phyloP scores from a whole-genome alignment of 2,888 invertebrate genomes.

The Hofmannophila pseudospretella region DNA sequence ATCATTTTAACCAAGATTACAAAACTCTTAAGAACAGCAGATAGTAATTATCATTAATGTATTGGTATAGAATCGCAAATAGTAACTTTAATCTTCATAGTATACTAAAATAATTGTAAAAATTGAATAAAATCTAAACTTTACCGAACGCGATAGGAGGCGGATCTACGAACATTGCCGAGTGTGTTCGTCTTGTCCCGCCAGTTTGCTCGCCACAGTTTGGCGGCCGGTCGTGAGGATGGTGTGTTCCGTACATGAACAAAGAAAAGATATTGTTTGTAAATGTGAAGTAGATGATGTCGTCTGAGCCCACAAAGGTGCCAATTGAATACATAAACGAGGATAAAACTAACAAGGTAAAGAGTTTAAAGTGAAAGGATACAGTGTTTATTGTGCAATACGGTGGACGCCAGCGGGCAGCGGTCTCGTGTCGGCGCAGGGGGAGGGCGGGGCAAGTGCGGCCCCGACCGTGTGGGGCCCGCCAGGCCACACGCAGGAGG shows the following conservation, averaged over 20 bases:
- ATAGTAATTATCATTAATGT: neutral
- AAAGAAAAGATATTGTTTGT: conserved; percentile 65
- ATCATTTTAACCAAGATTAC: conserved; percentile 10
- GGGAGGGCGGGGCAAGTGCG: conserved; percentile 77
- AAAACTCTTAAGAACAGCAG: neutral
- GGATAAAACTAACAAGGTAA: conserved; percentile 71
- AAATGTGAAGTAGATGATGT: conserved; percentile 72
- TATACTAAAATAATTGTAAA: conserved; percentile 1
- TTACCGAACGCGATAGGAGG: conserved; percentile 71
- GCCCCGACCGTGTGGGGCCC: conserved; percentile 79
- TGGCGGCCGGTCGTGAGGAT: conserved; percentile 76
- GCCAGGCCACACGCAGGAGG: conserved; percentile 77
- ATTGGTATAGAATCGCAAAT: neutral
- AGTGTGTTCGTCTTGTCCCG: conserved; percentile 41
- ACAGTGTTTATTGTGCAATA: conserved; percentile 70
- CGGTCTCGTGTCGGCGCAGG: conserved; percentile 72
- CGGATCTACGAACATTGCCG: conserved; percentile 72
- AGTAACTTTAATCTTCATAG: neutral
- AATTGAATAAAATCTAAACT: conserved; percentile 30
- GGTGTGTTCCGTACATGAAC: conserved; percentile 68
- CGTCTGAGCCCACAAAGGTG: conserved; percentile 71
- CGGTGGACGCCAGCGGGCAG: conserved; percentile 72
- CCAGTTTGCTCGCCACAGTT: conserved; percentile 73
- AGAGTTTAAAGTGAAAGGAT: conserved; percentile 49
- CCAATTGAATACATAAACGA: conserved; percentile 72